Base-by-base conservation (phyloP, 2,113 vertebrate genomes). In the Nesoenas mayeri region DNA sequence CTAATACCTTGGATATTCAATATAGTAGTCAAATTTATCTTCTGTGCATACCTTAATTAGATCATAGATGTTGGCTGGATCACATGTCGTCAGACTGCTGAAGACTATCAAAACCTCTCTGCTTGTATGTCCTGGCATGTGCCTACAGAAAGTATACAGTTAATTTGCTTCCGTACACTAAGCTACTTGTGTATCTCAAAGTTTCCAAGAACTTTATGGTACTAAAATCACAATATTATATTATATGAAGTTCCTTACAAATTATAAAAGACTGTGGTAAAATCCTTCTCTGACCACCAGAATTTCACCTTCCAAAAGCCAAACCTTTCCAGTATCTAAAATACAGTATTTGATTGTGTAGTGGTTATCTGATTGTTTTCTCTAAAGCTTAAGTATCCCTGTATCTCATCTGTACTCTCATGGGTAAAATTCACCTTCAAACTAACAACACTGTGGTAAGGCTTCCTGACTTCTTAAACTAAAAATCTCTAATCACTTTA, bases 41-140 rank as follows among this genome's bases (percentile, higher is more conserved):
- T 93, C 58, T 61, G 17, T 97, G 19, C 44, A 19, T 47, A 99
- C 99, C 99, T 99, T 99, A 81, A 99, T 98, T 65, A 99, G 97
- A 36, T 99, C 99, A 70, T 99, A 99, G 97, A 99, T 99, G 97
- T 99, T 99, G 89, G 98, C 98, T 29, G 99, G 99, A 97, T 99
- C 99, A 89, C 99, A 99, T 9, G 99, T 99, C 1, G 99, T 99
- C 65, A 99, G 98, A 88, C 99, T 99, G 97, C 99, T 99, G 95
- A 99, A 99, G 97, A 99, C 98, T 53, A 99, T 93, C 70, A 99
- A 97, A 80, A 99, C 97, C 97, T 99, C 99, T 96, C 99, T 98
- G 96, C 99, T 99, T 31, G 99, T 99, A 82, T 99, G 99, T 95
- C 98, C 99, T 21, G 99, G 99, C 99, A 99, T 99, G 95, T 99